Evolutionary conservation across 2,888 invertebrate species (phyloP).

Genomic region (Mesodorylaimus sp.): DNA sequence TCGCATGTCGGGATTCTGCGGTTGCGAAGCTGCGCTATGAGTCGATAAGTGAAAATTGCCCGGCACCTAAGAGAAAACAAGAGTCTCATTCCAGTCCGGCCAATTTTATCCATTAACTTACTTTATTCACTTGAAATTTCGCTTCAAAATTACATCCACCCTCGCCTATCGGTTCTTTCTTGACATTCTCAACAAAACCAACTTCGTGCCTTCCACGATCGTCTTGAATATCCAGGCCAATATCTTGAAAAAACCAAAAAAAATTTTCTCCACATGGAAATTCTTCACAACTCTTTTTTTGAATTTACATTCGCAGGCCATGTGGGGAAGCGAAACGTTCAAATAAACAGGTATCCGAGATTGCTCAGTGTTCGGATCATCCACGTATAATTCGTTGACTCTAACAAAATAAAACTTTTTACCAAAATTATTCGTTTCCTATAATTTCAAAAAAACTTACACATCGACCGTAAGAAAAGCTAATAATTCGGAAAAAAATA

Average conservation of each 20-base stretch:
- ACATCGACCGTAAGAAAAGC: conserved; percentile 37
- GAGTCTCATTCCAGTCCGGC: background rate
- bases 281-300: no score
- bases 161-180: conserved; percentile 32
- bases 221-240: conserved; percentile 43
- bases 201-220: conserved; percentile 44
- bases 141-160: conserved; percentile 40
- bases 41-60: conserved; percentile 45
- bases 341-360: conserved; percentile 39
- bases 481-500: conserved; percentile 38
- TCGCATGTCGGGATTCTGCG: conserved; percentile 39
- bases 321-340: conserved; percentile 37
- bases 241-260: conserved; percentile 27
- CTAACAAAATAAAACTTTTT: conserved; percentile 25
- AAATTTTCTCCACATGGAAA: conserved; percentile 12
- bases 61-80: conserved; percentile 32
- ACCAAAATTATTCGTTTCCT: conserved; percentile 5
- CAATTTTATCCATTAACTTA: conserved; percentile 16
- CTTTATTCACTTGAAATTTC: conserved; percentile 35
- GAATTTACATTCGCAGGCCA: conserved; percentile 40
- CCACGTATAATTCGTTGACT: conserved; percentile 40
- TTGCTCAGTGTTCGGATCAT: conserved; percentile 38
- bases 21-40: conserved; percentile 38
- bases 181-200: conserved; percentile 40
- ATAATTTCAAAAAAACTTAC: conserved; percentile 30